Evolutionary conservation across 2,888 invertebrate species (phyloP).

Genomic region (Acleris holmiana): DNA sequence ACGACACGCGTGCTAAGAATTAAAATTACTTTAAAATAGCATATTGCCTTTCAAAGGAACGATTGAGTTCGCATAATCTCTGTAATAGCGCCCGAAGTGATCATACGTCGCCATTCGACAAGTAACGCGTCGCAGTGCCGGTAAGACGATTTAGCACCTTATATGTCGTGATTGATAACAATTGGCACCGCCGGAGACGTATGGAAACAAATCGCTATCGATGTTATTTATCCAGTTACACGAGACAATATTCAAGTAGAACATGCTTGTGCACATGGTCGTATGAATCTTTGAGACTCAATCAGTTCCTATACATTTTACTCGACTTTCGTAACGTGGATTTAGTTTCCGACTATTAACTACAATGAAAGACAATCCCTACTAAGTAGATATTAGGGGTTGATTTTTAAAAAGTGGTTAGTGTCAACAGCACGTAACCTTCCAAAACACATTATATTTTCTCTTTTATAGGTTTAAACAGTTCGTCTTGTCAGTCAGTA

Average conservation of each 20-base stretch:
- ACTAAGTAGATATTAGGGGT: too few species aligned
- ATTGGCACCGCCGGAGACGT: slow-evolving; percentile 8
- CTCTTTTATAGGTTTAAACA: too few species aligned
- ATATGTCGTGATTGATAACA: slow-evolving; percentile 17
- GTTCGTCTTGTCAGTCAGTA: too few species aligned
- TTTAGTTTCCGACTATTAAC: too few species aligned
- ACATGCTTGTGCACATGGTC: not conserved
- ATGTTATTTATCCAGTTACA: not conserved
- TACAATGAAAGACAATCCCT: too few species aligned
- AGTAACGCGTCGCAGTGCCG: not conserved
- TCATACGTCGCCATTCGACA: not conserved
- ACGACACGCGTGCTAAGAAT: slow-evolving; percentile 5
- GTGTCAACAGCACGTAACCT: too few species aligned
- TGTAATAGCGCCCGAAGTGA: not conserved
- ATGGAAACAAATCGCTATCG: not conserved
- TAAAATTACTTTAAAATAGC: slow-evolving; percentile 7
- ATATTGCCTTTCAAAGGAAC: slow-evolving; percentile 3
- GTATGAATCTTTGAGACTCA: not conserved
- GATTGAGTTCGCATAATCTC: slow-evolving; percentile 13
- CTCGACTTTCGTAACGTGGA: too few species aligned
- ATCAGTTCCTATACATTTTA: not conserved
- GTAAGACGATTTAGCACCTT: slow-evolving; percentile 5
- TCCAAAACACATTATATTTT: too few species aligned
- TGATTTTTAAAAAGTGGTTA: too few species aligned
- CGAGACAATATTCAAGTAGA: not conserved